Evolutionary conservation across 2,888 invertebrate species (phyloP), one percentile per base, ranked within the genome.

Genomic region (Leptinotarsa haldemani): DNA sequence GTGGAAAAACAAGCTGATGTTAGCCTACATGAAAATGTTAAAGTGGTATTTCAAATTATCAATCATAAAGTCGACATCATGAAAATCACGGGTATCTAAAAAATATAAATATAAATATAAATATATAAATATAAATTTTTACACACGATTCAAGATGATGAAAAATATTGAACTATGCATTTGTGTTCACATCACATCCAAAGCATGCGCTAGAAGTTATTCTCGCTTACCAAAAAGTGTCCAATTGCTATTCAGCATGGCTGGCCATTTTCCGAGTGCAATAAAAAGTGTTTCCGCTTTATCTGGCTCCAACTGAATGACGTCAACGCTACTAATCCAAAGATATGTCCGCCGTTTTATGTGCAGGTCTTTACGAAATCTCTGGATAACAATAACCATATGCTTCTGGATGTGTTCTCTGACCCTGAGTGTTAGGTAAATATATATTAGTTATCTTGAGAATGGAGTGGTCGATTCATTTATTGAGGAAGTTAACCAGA

Each of bases 361-460:
- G 82, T 82, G 83, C 86, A 87, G 87, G 86, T 86, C 86, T 86
- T 85, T 84, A 78, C 85, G 74, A 83, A 83, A 79, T 75, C 80
- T 73, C 77, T 82, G 84, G 86, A 86, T 84, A 86, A 86, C 80
- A 86, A 86, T 85, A 86, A 86, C 81, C 84, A 83, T 82, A 81
- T 86, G 83, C 85, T 86, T 80, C 82, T 85, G 84, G 86, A 87
- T 80, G 79, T 86, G 78, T 83, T 85, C 81, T 84, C 85, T 77
- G 83, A 81, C 81, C 84, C 86, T 84, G 86, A 85, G 79, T 86
- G 85, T 85, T 87, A 87, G 87, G 87, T 87, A 86, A 86, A 72
- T 77, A 77, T 69, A 25, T 18, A 30, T 61, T 40, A 16, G 25
- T 61, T 61, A 30, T 30, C 7, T 30, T 52, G 22, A 25, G 48